These are phyloP conservation scores for Mungos mungo DNA, from an alignment of 2,113 vertebrate species.

Conservation along the genomic window DNA sequence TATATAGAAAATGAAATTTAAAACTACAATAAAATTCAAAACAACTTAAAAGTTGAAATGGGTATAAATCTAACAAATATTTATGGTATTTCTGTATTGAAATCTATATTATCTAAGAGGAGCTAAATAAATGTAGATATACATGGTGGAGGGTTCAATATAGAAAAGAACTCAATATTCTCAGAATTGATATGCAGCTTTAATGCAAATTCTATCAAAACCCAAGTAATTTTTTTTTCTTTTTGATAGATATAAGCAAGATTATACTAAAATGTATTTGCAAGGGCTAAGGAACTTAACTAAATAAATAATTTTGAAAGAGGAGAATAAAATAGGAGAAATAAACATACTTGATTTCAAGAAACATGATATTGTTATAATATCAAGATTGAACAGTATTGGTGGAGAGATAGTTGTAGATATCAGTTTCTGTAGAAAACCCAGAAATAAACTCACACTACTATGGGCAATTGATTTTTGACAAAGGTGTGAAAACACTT, in stretches of 20 bases:
- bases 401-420: not conserved
- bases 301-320: not conserved
- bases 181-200: not conserved
- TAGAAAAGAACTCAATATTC: not conserved
- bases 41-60: not conserved
- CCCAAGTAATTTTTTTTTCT: not conserved
- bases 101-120: not conserved
- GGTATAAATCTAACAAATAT: not conserved
- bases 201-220: not conserved
- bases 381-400: not conserved
- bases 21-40: not conserved
- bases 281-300: not conserved
- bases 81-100: not conserved
- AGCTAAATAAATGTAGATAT: not conserved
- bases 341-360: not conserved
- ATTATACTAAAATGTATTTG: not conserved
- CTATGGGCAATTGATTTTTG: not conserved
- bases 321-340: not conserved
- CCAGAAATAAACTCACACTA: not conserved
- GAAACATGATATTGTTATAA: not conserved
- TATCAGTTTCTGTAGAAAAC: not conserved
- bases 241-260: not conserved
- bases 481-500: not conserved
- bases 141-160: not conserved
- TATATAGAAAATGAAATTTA: not conserved